Conservation (phyloP, 1,140 invertebrate genomes). For the Danaus melanippus region DNA sequence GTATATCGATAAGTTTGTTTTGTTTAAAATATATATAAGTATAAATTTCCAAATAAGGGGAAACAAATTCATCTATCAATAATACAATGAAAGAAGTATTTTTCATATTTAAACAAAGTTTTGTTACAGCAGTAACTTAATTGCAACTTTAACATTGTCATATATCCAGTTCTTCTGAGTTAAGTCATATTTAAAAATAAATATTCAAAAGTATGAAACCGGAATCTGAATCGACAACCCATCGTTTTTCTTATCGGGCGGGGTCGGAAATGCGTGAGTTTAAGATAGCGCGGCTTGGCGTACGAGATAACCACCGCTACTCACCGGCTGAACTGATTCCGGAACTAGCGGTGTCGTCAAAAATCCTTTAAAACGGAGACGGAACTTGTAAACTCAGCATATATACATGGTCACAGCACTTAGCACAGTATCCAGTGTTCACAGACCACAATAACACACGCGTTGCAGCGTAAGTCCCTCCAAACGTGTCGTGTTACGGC, state of each 20-base stretch:
- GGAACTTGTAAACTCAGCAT: constrained; percentile 48
- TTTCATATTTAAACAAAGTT: too few species aligned
- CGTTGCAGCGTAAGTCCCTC: constrained; percentile 61
- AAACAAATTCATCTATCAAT: too few species aligned
- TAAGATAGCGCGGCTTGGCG: constrained; percentile 61
- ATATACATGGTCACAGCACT: constrained; percentile 62
- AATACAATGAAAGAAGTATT: too few species aligned
- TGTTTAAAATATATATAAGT: too few species aligned
- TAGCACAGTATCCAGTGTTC: constrained; percentile 61
- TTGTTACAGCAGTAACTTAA: too few species aligned
- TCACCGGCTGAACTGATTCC: constrained; percentile 68
- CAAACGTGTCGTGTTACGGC: constrained; percentile 72
- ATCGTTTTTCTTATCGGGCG: constrained; percentile 51
- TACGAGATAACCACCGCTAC: constrained; percentile 65
- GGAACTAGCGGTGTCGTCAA: constrained; percentile 63
- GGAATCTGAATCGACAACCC: too few species aligned
- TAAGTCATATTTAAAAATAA: too few species aligned
- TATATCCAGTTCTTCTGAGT: too few species aligned
- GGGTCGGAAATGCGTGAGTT: constrained; percentile 69
- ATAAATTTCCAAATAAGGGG: too few species aligned
- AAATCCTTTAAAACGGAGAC: constrained; percentile 46
- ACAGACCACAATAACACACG: constrained; percentile 64
- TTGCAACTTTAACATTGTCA: too few species aligned
- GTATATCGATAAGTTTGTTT: too few species aligned
- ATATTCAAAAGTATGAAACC: too few species aligned